Evolutionary conservation across 2,797 vertebrate species (phyloP), one percentile per base, ranked within the genome.

Genomic region (Austrolebias charrua): DNA sequence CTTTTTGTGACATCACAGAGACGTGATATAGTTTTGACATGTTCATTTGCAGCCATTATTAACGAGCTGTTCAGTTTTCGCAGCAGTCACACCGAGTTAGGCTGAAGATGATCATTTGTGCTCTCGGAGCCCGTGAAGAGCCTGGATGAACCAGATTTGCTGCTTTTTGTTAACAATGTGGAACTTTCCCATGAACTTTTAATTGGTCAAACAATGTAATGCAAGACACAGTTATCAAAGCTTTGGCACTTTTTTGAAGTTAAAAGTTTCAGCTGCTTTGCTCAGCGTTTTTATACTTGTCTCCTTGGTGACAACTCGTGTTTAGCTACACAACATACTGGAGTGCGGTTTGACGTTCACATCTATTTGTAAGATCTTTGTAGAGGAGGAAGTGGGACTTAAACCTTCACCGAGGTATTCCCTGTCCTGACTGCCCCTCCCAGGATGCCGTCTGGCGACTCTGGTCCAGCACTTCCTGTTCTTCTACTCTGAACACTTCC

Each of bases 401-500:
- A 38, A 68, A 60, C 55, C 31, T 55, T 43, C 46, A 29, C 18
- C 24, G 29, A 69, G 45, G 53, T 63, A 56, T 66, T 66, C 70
- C 20, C 47, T 29, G 9, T 51, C 35, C 55, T 13, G 5, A n/a
- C 73, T 51, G 66, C 79, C 81, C 84, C 87, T 79, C 85, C 81
- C 86, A 90, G 91, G 91, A 92, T 89, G 84, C 81, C 51, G 66
- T 65, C 83, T 85, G 69, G 68, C 63, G 71, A 77, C 79, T 86
- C 56, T 81, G 82, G 76, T 84, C 79, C 79, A 75, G 80, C 48
- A 72, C 75, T 90, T 91, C 89, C 90, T 90, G 78, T 75, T 38
- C 64, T 77, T 85, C 73, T 87, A 87, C 87, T 88, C 85, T 75
- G 75, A 79, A 48, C 69, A 73, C 83, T 91, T 93, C 91, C 91